Percentiles rank a stretch among this genome's conserved stretches.
Evolutionary conservation across 2,888 invertebrate genomes (phyloP).

Genomic region (Dryobotodes eremita): DNA sequence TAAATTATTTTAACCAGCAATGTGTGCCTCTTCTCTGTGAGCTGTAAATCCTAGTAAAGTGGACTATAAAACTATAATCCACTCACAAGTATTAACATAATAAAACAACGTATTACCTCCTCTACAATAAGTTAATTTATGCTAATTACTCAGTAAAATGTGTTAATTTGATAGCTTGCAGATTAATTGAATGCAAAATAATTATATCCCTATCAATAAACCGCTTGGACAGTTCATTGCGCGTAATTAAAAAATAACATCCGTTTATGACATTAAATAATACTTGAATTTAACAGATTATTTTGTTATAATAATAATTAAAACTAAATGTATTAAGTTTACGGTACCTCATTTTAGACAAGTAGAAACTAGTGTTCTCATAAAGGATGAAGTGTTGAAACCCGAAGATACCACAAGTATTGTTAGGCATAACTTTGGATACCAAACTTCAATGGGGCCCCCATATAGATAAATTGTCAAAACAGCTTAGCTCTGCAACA

Average conservation of each 20-base stretch:
- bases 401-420: no score
- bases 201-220: conserved; percentile 27
- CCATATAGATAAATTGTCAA: no score
- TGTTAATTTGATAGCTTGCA: conserved; percentile 27
- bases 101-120: no score
- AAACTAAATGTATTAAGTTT: no score
- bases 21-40: not conserved
- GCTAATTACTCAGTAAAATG: conserved; percentile 12
- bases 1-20: not conserved
- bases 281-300: not conserved
- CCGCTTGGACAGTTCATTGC: not conserved
- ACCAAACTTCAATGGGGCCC: no score
- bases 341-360: no score
- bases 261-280: not conserved
- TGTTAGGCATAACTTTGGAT: no score
- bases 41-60: not conserved
- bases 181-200: conserved; percentile 35
- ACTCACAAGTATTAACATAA: not conserved
- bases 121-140: not conserved
- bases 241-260: conserved; percentile 8
- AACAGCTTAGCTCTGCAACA: no score
- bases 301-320: not conserved
- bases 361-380: no score
- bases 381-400: no score
- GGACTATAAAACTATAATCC: not conserved